phyloP scores from a whole-genome alignment of 2,113 vertebrate species.

The Eclectus roratus region DNA sequence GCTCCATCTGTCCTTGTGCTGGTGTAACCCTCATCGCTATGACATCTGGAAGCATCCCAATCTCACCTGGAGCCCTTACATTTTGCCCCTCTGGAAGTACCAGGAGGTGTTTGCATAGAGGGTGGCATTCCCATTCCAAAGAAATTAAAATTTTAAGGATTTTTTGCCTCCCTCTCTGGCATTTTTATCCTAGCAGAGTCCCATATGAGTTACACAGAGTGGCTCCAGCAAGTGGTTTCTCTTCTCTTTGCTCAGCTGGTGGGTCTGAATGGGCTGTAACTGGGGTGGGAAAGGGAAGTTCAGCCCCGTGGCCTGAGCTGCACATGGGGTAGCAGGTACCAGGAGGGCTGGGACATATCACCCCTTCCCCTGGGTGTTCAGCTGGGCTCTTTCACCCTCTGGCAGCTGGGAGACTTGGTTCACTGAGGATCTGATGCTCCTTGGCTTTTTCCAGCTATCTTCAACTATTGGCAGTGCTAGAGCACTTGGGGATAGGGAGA shows the following conservation, averaged over 20 bases:
- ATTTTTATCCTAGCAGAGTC: not conserved
- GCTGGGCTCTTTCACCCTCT: not conserved
- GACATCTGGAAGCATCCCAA: accelerated
- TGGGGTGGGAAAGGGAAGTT: not conserved
- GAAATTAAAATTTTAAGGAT: accelerated
- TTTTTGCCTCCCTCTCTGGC: not conserved
- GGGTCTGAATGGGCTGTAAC: not conserved
- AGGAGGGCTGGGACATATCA: not conserved
- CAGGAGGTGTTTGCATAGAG: not conserved
- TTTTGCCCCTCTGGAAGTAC: not conserved
- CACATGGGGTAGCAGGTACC: not conserved
- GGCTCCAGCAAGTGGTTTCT: not conserved
- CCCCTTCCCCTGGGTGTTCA: not conserved
- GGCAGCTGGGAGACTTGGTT: not conserved
- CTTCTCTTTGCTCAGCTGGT: not conserved
- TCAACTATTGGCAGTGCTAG: not conserved
- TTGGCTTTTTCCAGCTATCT: not conserved
- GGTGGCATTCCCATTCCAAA: not conserved
- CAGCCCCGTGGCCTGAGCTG: not conserved
- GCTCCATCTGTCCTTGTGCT: not conserved
- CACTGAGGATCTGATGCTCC: not conserved
- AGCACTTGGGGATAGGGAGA: not conserved
- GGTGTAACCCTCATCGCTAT: accelerated
- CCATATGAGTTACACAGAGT: accelerated
- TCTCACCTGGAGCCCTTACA: not conserved